Percentiles rank a stretch among this genome's conserved stretches.
Evolutionary conservation across 2,113 vertebrate genomes (phyloP).

Genomic region (Callocephalon fimbriatum): DNA sequence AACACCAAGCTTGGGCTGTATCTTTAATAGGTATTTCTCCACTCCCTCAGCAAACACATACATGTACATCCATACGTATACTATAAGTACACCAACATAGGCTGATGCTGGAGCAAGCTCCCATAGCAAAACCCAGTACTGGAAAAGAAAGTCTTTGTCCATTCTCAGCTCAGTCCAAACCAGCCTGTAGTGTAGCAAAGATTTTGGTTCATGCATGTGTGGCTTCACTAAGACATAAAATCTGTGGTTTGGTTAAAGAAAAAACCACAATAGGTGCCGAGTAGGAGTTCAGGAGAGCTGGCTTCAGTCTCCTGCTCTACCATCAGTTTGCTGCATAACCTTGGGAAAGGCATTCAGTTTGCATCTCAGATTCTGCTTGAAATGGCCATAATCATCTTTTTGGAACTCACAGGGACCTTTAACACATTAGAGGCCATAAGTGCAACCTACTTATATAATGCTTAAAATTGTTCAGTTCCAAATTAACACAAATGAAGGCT

Average conservation of each 20-base stretch:
- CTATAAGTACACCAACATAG: accelerated
- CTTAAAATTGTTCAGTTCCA: background rate
- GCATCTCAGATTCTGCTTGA: background rate
- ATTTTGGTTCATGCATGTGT: background rate
- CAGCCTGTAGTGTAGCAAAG: background rate
- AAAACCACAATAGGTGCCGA: background rate
- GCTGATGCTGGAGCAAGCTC: background rate
- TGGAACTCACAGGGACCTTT: background rate
- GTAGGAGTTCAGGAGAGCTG: background rate
- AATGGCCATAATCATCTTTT: background rate
- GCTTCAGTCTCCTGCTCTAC: background rate
- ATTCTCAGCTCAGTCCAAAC: background rate
- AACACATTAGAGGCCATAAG: background rate
- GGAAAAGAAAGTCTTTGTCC: background rate
- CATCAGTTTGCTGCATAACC: background rate
- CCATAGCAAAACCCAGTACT: background rate
- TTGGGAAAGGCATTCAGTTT: background rate
- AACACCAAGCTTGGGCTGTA: background rate
- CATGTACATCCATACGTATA: accelerated
- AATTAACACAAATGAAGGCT: background rate
- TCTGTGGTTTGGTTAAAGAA: background rate
- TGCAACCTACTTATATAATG: background rate
- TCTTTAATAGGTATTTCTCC: background rate
- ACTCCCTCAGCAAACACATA: background rate
- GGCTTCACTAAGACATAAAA: background rate